Evolutionary conservation across 2,888 invertebrate species (phyloP), one percentile per base, ranked within the genome.

Genomic region (Acanthopleura granulata): DNA sequence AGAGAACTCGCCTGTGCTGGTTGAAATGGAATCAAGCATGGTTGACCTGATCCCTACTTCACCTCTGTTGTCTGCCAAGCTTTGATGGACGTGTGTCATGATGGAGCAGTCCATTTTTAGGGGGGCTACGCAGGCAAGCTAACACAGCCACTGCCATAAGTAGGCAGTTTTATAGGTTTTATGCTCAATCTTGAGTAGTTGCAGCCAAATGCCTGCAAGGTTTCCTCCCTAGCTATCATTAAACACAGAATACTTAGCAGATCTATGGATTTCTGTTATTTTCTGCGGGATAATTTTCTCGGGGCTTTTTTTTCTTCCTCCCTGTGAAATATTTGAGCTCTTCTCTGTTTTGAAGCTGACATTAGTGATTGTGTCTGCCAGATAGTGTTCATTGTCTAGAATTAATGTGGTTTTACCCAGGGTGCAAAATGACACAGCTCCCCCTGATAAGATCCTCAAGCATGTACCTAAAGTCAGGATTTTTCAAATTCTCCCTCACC

Each of bases 21-120:
- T n/a, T 71, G 71, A 71, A 49, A 71, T 49, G 50, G 71, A 71
- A 71, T 71, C 71, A 49, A 71, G 50, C 50, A 49, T 71, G 49
- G 22, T 71, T 71, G 71, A 71, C 71, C 66, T 66, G 66, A 66
- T 66, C 66, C 29, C 29, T 66, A 22, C 66, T 27, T 66, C 66
- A 66, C 66, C 66, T 27, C 66, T 66, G 66, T 66, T 66, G 66
- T 66, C 66, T 66, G 66, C 66, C 66, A 66, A 66, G 80, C 81
- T 84, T 84, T 87, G 87, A 87, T 85, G 81, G 87, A 86, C 87
- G 87, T 85, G 87, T 87, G 87, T 87, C 87, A 87, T 84, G 83
- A 74, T 82, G 86, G 87, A 78, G 74, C 73, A 84, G 84, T 84
- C 84, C 79, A 86, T 78, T 76, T 70, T 49, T 25, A 76, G 79